Base-by-base conservation (phyloP, 2,797 vertebrate species). In the Spatula clypeata region DNA sequence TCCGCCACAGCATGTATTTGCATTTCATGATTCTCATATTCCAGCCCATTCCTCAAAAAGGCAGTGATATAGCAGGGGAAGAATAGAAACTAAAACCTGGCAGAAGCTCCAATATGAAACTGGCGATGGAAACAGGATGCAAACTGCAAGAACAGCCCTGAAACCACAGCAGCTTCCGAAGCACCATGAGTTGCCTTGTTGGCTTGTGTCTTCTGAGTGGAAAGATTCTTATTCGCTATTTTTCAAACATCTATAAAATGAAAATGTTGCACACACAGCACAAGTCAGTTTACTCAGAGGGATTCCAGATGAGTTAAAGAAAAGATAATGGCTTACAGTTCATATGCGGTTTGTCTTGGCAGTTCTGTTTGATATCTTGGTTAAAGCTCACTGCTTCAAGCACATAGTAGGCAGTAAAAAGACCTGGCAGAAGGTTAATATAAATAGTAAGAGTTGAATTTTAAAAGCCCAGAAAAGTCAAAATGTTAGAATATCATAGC, bases 381-480 rank as follows among this genome's bases (percentile, higher is more conserved):
- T 89, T 89, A 57, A 76, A 94, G 62, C 61, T 94, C 49, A 54
- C 54, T 3, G 26, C 57, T 93, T 95, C 36, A 86, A 95, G 62
- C 7, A 20, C 69, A 70, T 16, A 40, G 29, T 32, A 91, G 49
- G 76, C 79, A 81, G 38, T n/a, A 79, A 54, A 88, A 93, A 84
- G 54, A 42, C 16, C 66, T 84, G 79, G 70, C 36, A 95, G 12
- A 92, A 66, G n/a, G 34, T 47, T 89, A 75, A 69, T 23, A 32
- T 44, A 93, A 91, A 64, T 49, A 80, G 31, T 29, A 92, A 64
- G 32, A 44, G 10, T 64, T 73, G 23, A 88, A 88, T 67, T 77
- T 70, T 6, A 77, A 82, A 82, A 88, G 17, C 6, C 32, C 42
- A 82, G 13, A 31, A 7, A 89, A 79, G 47, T 81, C 75, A 80